These are phyloP conservation scores for Limnephilus marmoratus DNA, from an alignment of 2,888 invertebrate genomes.

Conservation along the genomic window DNA sequence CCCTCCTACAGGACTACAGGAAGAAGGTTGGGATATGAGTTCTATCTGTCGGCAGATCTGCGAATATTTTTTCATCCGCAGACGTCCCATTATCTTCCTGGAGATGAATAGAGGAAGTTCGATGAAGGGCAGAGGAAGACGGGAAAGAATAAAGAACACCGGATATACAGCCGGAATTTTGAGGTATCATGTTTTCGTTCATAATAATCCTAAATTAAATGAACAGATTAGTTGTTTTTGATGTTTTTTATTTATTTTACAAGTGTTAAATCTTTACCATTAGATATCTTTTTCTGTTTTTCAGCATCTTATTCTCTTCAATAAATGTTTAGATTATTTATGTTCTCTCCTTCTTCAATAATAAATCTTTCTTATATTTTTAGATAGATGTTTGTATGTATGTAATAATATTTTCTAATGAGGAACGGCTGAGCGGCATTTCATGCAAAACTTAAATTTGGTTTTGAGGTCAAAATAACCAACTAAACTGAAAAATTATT, in stretches of 20 bases:
- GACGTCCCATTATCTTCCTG: constrained; percentile 63
- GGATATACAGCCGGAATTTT: constrained; percentile 58
- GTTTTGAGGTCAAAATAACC: too few species aligned
- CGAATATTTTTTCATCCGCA: constrained; percentile 64
- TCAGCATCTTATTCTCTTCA: too few species aligned
- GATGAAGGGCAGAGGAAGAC: constrained; percentile 62
- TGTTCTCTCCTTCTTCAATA: too few species aligned
- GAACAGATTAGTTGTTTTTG: constrained; percentile 2
- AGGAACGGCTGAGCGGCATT: too few species aligned
- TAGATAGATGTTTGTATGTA: too few species aligned
- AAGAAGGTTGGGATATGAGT: constrained; percentile 39
- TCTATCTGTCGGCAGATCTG: constrained; percentile 66
- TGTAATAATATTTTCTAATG: too few species aligned
- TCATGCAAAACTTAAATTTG: too few species aligned
- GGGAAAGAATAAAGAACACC: constrained; percentile 52
- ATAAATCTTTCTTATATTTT: too few species aligned
- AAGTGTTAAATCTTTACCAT: too few species aligned
- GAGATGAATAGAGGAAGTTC: constrained; percentile 54
- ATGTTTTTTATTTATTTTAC: neutral
- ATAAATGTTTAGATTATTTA: too few species aligned
- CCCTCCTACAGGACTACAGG: constrained; percentile 9
- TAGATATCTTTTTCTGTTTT: too few species aligned
- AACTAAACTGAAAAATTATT: too few species aligned
- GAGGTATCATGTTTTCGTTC: constrained; percentile 61
- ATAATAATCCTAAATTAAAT: neutral